Evolutionary conservation across 2,797 vertebrate species (phyloP).

Genomic region (Vireo griseus): DNA sequence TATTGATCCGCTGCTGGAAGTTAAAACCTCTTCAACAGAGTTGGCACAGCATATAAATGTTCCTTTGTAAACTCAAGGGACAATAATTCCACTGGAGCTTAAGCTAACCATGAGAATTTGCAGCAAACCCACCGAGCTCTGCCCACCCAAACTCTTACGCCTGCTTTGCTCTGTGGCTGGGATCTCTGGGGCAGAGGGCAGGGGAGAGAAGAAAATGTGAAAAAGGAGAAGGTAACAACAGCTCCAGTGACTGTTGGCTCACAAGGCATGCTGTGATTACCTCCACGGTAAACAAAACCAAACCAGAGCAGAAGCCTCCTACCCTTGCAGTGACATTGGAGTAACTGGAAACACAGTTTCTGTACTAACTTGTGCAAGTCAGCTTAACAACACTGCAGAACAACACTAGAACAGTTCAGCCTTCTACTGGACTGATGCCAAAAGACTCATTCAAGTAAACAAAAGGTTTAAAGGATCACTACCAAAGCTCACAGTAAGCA

Average conservation of each 20-base stretch:
- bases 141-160: neutral
- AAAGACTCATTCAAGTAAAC: slow-evolving; percentile 1
- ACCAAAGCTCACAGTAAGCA: neutral
- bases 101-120: neutral
- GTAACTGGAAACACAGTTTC: neutral
- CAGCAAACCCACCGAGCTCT: neutral
- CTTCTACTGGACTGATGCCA: neutral
- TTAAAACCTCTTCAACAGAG: neutral
- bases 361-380: neutral
- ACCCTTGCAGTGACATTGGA: neutral
- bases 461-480: slow-evolving; percentile 39
- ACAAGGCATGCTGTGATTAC: neutral
- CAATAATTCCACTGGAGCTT: neutral
- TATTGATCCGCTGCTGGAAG: neutral
- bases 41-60: neutral
- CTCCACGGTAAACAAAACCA: neutral
- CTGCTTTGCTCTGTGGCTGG: neutral
- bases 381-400: neutral
- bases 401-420: neutral
- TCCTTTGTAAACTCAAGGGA: neutral
- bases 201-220: neutral
- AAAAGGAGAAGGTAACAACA: neutral
- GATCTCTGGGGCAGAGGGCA: neutral
- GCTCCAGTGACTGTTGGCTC: neutral
- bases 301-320: neutral